Percentiles rank a stretch among this genome's conserved stretches.
phyloP scores from a whole-genome alignment of 1,140 invertebrate genomes.

The Nixonia krombeini region DNA sequence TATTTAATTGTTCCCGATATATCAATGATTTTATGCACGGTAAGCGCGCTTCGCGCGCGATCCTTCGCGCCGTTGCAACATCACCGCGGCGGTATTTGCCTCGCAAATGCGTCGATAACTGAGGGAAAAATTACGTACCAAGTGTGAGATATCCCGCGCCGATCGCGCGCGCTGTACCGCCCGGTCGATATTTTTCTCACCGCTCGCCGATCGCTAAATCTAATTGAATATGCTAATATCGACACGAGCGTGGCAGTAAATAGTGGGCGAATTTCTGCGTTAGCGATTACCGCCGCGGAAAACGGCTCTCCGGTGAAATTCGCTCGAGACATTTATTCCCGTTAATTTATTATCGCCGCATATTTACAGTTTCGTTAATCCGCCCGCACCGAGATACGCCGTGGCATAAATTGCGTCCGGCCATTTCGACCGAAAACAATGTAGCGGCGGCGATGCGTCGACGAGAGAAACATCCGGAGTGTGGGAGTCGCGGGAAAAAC shows the following conservation, averaged over 20 bases:
- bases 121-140: constrained; percentile 3
- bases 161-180: constrained; percentile 21
- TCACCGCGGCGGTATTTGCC: constrained; percentile 2
- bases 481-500: too few species aligned
- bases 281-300: constrained; percentile 8
- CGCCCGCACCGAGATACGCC: constrained; percentile 31
- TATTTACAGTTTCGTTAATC: not conserved
- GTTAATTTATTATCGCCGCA: not conserved
- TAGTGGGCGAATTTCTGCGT: constrained; percentile 4
- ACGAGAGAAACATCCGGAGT: too few species aligned
- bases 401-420: constrained; percentile 50
- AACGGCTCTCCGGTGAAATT: not conserved
- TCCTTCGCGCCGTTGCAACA: constrained; percentile 3
- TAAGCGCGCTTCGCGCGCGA: too few species aligned
- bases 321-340: not conserved
- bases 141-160: constrained; percentile 14
- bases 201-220: constrained; percentile 23
- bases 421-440: constrained; percentile 39
- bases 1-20: not conserved
- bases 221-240: constrained; percentile 38
- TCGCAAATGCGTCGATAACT: constrained; percentile 10
- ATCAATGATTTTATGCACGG: not conserved
- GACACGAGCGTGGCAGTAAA: constrained; percentile 5
- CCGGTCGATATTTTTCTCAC: constrained; percentile 14
- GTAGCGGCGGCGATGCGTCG: too few species aligned